A percentile compares a stretch with the other conserved stretches of the same genome.
phyloP scores from a whole-genome alignment of 2,797 vertebrate genomes.

The Todus mexicanus region DNA sequence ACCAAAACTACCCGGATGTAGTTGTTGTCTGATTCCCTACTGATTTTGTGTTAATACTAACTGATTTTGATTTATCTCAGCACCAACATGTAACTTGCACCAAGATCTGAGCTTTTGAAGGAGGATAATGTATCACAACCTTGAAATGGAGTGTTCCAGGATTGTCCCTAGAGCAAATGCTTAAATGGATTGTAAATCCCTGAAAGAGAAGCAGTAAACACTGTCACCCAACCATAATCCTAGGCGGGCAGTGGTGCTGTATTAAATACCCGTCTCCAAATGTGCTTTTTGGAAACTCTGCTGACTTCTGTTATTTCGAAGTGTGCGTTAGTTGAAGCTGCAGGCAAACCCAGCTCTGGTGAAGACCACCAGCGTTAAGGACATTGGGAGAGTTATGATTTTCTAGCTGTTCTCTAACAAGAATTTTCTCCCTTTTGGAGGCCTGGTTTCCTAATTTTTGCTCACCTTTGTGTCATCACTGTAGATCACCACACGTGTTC shows the following conservation, averaged over 20 bases:
- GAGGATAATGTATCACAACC: not conserved
- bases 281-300: not conserved
- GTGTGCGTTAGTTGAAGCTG: not conserved
- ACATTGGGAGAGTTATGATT: not conserved
- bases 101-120: not conserved
- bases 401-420: conserved; percentile 21
- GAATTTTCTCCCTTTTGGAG: conserved; percentile 34
- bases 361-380: not conserved
- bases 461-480: conserved; percentile 63
- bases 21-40: not conserved
- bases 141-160: not conserved
- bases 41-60: not conserved
- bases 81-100: not conserved
- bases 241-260: not conserved
- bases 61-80: not conserved
- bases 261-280: not conserved
- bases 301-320: not conserved
- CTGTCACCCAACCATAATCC: not conserved
- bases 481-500: conserved; percentile 91
- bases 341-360: not conserved
- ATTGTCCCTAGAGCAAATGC: not conserved
- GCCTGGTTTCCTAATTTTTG: conserved; percentile 55
- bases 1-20: not conserved
- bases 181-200: not conserved
- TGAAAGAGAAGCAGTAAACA: not conserved